Conservation (phyloP, 2,113 vertebrate genomes). For the Sigmodon hispidus region DNA sequence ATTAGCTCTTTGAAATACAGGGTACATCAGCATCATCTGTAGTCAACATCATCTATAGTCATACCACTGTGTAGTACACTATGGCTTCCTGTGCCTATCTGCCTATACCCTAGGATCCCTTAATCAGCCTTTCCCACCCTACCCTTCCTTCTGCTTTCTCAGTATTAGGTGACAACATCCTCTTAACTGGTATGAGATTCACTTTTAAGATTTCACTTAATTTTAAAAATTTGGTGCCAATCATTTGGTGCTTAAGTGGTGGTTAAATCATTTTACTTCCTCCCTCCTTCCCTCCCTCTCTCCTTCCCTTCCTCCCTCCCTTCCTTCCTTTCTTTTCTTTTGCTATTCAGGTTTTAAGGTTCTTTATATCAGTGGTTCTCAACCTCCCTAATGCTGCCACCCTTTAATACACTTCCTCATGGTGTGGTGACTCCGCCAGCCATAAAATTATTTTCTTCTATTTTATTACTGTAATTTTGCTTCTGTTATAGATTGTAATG, state of each 20-base stretch:
- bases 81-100: background rate
- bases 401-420: background rate
- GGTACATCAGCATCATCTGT: background rate
- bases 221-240: background rate
- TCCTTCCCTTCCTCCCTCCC: too few relatives aligned
- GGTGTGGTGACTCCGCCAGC: background rate
- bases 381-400: background rate
- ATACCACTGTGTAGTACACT: accelerated
- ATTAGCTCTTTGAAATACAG: background rate
- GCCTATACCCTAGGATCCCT: background rate
- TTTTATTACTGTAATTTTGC: background rate
- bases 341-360: background rate
- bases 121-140: too few relatives aligned
- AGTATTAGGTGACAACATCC: background rate
- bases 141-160: background rate
- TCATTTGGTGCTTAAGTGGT: background rate
- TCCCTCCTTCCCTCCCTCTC: too few relatives aligned
- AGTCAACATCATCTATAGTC: background rate
- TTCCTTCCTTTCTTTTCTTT: background rate
- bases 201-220: background rate
- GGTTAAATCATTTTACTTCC: background rate
- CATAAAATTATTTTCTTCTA: background rate
- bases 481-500: background rate
- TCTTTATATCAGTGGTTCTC: background rate
- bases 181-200: background rate